A percentile compares a stretch with the other conserved stretches of the same genome.
Conservation (phyloP, 2,888 invertebrate genomes). For the Heteromurus nitidus region DNA sequence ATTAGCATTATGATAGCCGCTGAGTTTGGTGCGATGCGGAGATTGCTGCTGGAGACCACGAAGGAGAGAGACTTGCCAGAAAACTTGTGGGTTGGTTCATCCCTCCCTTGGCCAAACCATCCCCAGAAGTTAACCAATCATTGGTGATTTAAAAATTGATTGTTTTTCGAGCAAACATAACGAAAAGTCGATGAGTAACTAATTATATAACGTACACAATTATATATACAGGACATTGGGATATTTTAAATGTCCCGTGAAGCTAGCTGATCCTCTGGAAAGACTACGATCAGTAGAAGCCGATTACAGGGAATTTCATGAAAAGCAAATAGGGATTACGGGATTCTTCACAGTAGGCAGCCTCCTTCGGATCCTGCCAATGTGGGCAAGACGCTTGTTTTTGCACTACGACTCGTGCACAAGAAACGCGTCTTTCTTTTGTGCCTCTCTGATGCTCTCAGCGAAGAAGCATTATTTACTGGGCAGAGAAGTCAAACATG, state of each 20-base stretch:
- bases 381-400: constrained; percentile 14
- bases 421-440: constrained; percentile 37
- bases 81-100: constrained; percentile 51
- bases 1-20: constrained; percentile 46
- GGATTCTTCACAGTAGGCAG: constrained; percentile 18
- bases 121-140: constrained; percentile 54
- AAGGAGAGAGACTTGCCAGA: constrained; percentile 42
- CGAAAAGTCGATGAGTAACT: background rate
- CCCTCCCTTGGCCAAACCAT: constrained; percentile 61
- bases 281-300: constrained; percentile 43
- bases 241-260: constrained; percentile 47
- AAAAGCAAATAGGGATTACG: constrained; percentile 26
- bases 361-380: constrained; percentile 30
- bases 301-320: constrained; percentile 27
- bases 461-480: constrained; percentile 53
- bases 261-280: constrained; percentile 30
- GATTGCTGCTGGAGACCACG: constrained; percentile 39
- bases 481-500: constrained; percentile 53
- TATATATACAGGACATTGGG: constrained; percentile 45
- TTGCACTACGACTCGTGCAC: constrained; percentile 35
- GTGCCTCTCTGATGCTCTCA: constrained; percentile 54
- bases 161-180: too few species aligned
- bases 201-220: background rate
- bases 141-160: constrained; percentile 35
- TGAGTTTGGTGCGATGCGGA: constrained; percentile 52